Base-by-base conservation (phyloP, 1,140 invertebrate genomes). In the Halesus radiatus region DNA sequence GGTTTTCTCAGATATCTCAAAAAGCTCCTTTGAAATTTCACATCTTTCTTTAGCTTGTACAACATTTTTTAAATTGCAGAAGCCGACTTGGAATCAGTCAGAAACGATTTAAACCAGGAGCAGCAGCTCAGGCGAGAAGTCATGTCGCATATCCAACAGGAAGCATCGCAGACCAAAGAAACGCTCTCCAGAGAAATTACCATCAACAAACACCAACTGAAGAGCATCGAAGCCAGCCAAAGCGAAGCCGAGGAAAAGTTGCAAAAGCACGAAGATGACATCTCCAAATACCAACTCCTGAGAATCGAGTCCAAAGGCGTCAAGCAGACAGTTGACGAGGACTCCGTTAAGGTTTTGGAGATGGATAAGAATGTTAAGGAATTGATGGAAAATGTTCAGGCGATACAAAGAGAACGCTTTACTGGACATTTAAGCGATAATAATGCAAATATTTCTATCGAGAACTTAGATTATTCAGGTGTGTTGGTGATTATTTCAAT, bases 281-380 rank as follows among this genome's bases (percentile, higher is more conserved):
- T 76, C n/a, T 68, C 76, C 32, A 79, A 81, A 37, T 80, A 80
- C 22, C 79, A 83, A 76, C n/a, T 74, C 3, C 18, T 81, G 6
- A 26, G 79, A 8, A 58, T 58, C 18, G 82, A 83, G 22, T 54
- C 77, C 15, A 79, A 78, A 60, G 29, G 58, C 3, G 13, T 83
- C n/a, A 83, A 79, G 60, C 20, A 54, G 7, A 54, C 56, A 23
- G 72, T 83, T 4, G 79, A 84, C 20, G 78, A 76, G 64, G 78
- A 84, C 72, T 77, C 77, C 4, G 50, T 70, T 10, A 80, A 78
- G 13, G n/a, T 82, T 3, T 56, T 76, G 20, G 64, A 23, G 22
- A 70, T 79, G 1, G 73, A 83, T 10, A 77, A 60, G 29, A 81
- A 72, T 13, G 54, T 80, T 16, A 79, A 60, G n/a, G 50, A 80